These are phyloP conservation scores for Halictus quadricinctus DNA, from an alignment of 2,888 invertebrate genomes.

Conservation along the genomic window DNA sequence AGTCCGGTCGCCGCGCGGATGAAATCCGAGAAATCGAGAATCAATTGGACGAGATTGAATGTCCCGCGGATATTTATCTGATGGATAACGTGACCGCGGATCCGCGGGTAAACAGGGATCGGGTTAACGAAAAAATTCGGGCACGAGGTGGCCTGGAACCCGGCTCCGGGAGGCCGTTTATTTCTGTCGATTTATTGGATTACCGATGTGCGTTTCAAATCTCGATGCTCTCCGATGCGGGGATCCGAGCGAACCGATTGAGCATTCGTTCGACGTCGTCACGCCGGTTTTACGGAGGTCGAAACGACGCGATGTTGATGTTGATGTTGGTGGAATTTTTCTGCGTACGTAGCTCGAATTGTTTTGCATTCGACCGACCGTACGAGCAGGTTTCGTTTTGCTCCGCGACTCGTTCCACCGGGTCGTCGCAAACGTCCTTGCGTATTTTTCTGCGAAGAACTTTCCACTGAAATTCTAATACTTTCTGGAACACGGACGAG, in stretches of 20 bases:
- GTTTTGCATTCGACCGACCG: neutral
- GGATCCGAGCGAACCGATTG: neutral
- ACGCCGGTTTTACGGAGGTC: neutral
- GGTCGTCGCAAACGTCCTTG: neutral
- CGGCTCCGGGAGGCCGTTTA: conserved; percentile 25
- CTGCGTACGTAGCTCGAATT: neutral
- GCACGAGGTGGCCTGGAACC: conserved; percentile 23
- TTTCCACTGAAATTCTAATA: too few species aligned
- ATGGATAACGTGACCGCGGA: conserved; percentile 43
- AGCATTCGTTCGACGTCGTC: neutral
- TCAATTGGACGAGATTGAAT: conserved; percentile 60
- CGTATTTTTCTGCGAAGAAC: neutral
- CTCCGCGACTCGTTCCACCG: neutral
- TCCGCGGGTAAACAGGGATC: conserved; percentile 54
- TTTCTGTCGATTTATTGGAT: conserved; percentile 40
- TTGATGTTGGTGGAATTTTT: neutral
- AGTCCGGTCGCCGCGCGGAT: conserved; percentile 6
- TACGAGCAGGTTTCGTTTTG: neutral
- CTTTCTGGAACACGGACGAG: too few species aligned
- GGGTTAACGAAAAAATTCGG: conserved; percentile 51
- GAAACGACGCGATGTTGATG: neutral
- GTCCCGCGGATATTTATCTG: conserved; percentile 45
- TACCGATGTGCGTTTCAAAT: conserved; percentile 31
- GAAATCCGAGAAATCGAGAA: conserved; percentile 64
- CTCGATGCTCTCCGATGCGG: neutral